Evolutionary conservation across 2,888 invertebrate species (phyloP).

Genomic region (Gandaritis pyraliata): DNA sequence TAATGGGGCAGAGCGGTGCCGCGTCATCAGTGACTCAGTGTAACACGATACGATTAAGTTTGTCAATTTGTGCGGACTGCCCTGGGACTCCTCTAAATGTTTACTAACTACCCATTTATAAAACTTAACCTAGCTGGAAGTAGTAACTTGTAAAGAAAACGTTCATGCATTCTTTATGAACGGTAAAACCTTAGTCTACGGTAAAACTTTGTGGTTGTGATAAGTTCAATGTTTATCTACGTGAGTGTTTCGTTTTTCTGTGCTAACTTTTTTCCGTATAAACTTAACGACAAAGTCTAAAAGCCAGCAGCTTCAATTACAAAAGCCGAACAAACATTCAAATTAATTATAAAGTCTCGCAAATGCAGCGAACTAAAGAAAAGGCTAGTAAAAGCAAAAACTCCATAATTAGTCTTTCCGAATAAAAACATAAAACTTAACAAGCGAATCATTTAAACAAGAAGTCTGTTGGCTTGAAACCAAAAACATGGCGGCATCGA

Average conservation of each 20-base stretch:
- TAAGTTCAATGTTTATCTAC: constrained; percentile 1
- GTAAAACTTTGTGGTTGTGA: neutral
- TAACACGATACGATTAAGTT: too few species aligned
- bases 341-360: constrained; percentile 33
- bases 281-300: constrained; percentile 7
- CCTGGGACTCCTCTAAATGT: too few species aligned
- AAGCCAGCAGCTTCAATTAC: constrained; percentile 21
- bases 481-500: constrained; percentile 66
- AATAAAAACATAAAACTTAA: constrained; percentile 65
- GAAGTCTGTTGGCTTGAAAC: constrained; percentile 71
- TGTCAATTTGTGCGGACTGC: too few species aligned
- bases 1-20: too few species aligned
- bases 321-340: constrained; percentile 22
- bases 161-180: neutral
- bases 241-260: neutral
- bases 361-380: constrained; percentile 34
- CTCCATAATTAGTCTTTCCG: constrained; percentile 39
- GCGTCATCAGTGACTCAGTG: too few species aligned
- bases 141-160: too few species aligned
- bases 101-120: too few species aligned
- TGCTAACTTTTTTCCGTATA: neutral
- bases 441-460: constrained; percentile 70
- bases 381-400: constrained; percentile 35
- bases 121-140: too few species aligned
- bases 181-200: neutral